phyloP scores from a whole-genome alignment of 2,888 invertebrate genomes.

The Scaptomyza polygonia region DNA sequence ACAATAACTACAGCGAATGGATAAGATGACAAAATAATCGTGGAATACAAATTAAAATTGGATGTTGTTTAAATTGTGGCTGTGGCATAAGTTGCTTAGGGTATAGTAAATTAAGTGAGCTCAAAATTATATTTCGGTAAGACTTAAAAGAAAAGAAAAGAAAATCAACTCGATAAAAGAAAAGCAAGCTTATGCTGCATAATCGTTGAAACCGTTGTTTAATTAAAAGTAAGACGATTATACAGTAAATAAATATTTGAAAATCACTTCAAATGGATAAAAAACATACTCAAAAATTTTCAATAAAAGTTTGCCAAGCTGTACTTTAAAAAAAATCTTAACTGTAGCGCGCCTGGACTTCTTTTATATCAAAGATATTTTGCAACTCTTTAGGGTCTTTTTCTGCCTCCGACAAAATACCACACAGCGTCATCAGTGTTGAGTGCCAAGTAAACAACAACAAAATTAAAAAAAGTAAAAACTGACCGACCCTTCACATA shows the following conservation, averaged over 20 bases:
- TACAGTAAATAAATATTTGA: background rate
- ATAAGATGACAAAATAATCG: conserved; percentile 37
- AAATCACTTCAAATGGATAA: background rate
- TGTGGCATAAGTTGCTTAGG: background rate
- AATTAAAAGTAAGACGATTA: background rate
- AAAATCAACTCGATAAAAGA: conserved; percentile 28
- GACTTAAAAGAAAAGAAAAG: conserved; percentile 9
- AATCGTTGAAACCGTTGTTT: background rate
- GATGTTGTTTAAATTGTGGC: conserved; percentile 12
- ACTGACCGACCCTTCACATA: conserved; percentile 49
- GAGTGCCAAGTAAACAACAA: conserved; percentile 48
- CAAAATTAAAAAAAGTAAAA: no score
- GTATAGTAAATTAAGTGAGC: background rate
- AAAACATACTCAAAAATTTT: background rate
- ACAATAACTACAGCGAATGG: conserved; percentile 16
- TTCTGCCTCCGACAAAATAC: conserved; percentile 34
- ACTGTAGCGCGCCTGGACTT: background rate
- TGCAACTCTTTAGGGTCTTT: conserved; percentile 7
- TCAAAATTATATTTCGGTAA: background rate
- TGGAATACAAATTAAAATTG: conserved; percentile 12
- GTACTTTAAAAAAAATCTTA: background rate
- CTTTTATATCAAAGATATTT: background rate
- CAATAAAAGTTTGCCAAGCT: background rate
- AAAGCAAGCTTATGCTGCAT: conserved; percentile 30
- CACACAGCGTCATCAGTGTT: conserved; percentile 25